Conservation (phyloP, 2,888 invertebrate genomes). For the Spodoptera littoralis region DNA sequence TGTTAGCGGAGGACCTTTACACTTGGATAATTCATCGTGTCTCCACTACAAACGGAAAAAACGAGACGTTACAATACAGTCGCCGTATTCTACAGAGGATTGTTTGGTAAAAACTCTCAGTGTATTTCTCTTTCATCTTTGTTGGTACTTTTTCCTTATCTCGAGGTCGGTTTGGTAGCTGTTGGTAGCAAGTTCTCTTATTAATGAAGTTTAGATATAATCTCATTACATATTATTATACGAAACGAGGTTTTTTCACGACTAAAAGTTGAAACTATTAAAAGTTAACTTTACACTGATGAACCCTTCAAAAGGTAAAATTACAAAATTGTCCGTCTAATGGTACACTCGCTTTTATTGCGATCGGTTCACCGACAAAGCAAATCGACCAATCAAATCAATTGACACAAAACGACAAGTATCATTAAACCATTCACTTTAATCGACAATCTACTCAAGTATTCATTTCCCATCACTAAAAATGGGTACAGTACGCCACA, state of each 20-base stretch:
- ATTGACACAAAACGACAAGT: neutral
- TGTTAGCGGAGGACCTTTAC: slow-evolving; percentile 54
- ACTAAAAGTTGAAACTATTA: too few species aligned
- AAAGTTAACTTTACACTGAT: too few species aligned
- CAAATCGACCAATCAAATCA: neutral
- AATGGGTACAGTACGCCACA: slow-evolving; percentile 24
- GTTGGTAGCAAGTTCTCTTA: neutral
- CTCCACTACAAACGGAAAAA: slow-evolving; percentile 38
- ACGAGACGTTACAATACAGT: slow-evolving; percentile 30
- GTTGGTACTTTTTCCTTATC: slow-evolving; percentile 5
- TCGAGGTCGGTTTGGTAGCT: neutral
- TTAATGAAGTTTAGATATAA: neutral
- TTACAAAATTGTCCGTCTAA: neutral
- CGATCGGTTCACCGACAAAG: neutral
- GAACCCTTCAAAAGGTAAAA: neutral
- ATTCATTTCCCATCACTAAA: slow-evolving; percentile 3
- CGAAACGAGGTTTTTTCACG: too few species aligned
- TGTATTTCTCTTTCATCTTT: slow-evolving; percentile 14
- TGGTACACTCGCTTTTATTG: too few species aligned
- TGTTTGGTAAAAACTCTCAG: slow-evolving; percentile 23
- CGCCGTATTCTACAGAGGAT: slow-evolving; percentile 2
- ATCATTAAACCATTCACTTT: neutral
- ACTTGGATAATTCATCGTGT: slow-evolving; percentile 54
- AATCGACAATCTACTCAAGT: neutral
- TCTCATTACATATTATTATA: too few species aligned